Percentiles rank a stretch among this genome's conserved stretches.
These are phyloP conservation scores for Dreissena polymorpha DNA, from an alignment of 1,140 invertebrate species.

Conservation along the genomic window DNA sequence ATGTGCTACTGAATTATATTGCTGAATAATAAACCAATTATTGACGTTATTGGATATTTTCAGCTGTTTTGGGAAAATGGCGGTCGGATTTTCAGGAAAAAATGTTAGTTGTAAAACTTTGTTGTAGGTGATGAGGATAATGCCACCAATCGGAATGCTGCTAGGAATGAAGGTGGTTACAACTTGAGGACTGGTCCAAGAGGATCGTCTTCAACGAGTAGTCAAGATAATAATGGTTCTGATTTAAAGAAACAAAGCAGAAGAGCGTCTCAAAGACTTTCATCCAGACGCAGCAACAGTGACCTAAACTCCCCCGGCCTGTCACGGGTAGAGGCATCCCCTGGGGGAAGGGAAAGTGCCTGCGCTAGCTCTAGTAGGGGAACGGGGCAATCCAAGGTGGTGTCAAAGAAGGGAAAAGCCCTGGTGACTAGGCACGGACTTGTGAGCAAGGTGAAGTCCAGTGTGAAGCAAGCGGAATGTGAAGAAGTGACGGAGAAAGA, in stretches of 20 bases:
- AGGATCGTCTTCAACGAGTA: not conserved
- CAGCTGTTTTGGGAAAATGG: too few species aligned
- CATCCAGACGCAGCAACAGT: not conserved
- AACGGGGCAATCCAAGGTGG: not conserved
- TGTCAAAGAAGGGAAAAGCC: slow-evolving; percentile 21
- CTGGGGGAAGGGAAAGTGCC: not conserved
- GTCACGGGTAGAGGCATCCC: not conserved
- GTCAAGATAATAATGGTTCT: not conserved
- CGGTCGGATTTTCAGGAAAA: too few species aligned
- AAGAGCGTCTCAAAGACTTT: not conserved
- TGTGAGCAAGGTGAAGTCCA: slow-evolving; percentile 13
- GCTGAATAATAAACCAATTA: too few species aligned
- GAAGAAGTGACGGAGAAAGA: too few species aligned
- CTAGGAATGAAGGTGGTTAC: not conserved
- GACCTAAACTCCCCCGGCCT: not conserved
- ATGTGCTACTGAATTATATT: too few species aligned
- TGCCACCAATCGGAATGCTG: slow-evolving; percentile 19
- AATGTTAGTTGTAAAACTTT: too few species aligned
- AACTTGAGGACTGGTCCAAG: slow-evolving; percentile 1
- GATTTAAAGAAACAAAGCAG: not conserved
- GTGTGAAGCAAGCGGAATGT: not conserved
- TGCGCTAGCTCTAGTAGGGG: not conserved
- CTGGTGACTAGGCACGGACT: slow-evolving; percentile 31
- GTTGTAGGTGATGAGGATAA: slow-evolving; percentile 5
- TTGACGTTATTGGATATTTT: too few species aligned